A percentile compares a stretch with the other conserved stretches of the same genome.
Evolutionary conservation across 2,888 invertebrate genomes (phyloP).

Genomic region (Cremastinae sp.): DNA sequence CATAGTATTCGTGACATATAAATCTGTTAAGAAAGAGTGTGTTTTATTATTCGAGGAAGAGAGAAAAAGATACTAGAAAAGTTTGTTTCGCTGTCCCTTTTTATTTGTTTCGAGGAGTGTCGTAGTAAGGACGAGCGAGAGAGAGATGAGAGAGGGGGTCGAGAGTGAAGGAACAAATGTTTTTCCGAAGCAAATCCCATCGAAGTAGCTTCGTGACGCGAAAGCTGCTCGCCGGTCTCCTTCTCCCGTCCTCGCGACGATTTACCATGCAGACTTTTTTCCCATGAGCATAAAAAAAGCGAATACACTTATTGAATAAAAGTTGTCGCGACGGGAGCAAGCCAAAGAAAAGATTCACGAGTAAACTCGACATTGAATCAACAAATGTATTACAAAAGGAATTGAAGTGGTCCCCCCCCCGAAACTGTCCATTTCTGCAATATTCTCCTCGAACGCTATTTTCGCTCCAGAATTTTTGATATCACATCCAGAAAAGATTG

Average conservation of each 20-base stretch:
- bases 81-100: conserved; percentile 47
- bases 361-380: conserved; percentile 45
- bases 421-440: conserved; percentile 19
- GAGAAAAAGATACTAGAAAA: conserved; percentile 56
- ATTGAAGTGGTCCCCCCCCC: conserved; percentile 19
- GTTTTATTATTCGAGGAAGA: no score
- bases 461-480: not conserved
- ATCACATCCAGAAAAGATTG: no score
- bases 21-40: no score
- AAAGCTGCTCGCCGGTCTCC: conserved; percentile 43
- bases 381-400: conserved; percentile 43
- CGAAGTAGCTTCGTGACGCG: conserved; percentile 55
- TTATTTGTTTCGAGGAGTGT: conserved; percentile 61
- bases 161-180: conserved; percentile 45
- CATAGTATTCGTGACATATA: no score
- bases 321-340: no score
- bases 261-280: no score
- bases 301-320: not conserved
- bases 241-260: not conserved
- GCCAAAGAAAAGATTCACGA: conserved; percentile 1
- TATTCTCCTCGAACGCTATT: not conserved
- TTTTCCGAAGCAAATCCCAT: conserved; percentile 59
- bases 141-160: conserved; percentile 14
- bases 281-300: conserved; percentile 27
- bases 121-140: no score